Conservation (phyloP, 2,797 vertebrate species). For the Fistularia tabacaria region DNA sequence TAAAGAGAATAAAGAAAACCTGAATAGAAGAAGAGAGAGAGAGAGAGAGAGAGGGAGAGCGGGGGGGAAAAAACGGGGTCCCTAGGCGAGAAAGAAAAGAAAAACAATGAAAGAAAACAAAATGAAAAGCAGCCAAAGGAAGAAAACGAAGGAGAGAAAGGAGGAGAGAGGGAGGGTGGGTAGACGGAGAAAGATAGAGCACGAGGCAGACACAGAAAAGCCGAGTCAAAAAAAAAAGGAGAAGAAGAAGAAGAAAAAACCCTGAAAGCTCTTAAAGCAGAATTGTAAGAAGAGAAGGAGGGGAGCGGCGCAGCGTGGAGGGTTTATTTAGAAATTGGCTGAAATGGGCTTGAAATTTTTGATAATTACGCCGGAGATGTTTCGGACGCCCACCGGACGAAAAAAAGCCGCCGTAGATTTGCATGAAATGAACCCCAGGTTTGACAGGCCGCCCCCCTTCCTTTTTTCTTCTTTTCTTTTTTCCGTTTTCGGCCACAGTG, state of each 20-base stretch:
- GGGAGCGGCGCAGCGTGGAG: slow-evolving; percentile 32
- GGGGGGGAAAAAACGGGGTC: slow-evolving; percentile 72
- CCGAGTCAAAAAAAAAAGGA: slow-evolving; percentile 21
- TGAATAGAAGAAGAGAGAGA: slow-evolving; percentile 76
- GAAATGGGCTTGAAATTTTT: slow-evolving; percentile 28
- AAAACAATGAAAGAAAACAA: slow-evolving; percentile 80
- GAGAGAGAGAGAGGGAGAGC: slow-evolving; percentile 35
- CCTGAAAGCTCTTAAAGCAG: slow-evolving; percentile 52
- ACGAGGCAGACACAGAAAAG: slow-evolving; percentile 59
- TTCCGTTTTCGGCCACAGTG: too few relatives aligned
- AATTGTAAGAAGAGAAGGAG: slow-evolving; percentile 55
- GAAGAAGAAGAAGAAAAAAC: slow-evolving; percentile 14
- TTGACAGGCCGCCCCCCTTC: too few relatives aligned
- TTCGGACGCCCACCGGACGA: not conserved
- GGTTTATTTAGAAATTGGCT: slow-evolving; percentile 31
- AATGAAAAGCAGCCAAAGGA: slow-evolving; percentile 75
- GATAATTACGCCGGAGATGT: not conserved
- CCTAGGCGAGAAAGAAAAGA: slow-evolving; percentile 74
- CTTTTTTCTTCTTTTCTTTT: too few relatives aligned
- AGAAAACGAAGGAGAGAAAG: slow-evolving; percentile 64
- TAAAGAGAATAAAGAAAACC: slow-evolving; percentile 80
- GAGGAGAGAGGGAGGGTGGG: slow-evolving; percentile 59
- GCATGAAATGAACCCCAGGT: too few relatives aligned
- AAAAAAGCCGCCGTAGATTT: too few relatives aligned
- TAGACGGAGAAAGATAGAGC: slow-evolving; percentile 67